Conservation (phyloP, 35 echinoderm and acorn worm genomes). For the Apostichopus parvimensis region DNA sequence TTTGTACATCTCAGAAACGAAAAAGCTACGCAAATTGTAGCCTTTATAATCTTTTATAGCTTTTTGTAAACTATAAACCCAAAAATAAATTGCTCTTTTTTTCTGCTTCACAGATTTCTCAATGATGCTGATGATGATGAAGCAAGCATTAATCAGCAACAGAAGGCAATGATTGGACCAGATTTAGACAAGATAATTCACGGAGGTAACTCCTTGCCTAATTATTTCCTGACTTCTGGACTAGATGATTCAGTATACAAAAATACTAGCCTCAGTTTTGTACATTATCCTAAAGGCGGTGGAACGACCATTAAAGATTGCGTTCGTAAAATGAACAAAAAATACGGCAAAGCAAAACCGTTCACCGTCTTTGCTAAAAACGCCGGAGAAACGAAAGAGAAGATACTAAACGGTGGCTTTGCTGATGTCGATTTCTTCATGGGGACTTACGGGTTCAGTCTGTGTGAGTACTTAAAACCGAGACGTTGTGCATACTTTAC, state of each 20-base stretch:
- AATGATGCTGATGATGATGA: not conserved
- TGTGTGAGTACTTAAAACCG: not conserved
- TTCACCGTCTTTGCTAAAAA: not conserved
- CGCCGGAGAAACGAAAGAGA: not conserved
- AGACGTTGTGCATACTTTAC: constrained; percentile 30
- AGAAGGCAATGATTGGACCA: not conserved
- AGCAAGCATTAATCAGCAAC: too few relatives aligned
- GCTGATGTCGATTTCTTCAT: not conserved
- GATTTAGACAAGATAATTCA: not conserved
- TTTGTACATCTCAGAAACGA: too few relatives aligned
- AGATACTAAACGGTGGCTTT: not conserved
- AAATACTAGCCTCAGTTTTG: constrained; percentile 1
- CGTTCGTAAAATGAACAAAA: not conserved
- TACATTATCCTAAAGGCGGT: constrained; percentile 27
- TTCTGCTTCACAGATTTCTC: not conserved
- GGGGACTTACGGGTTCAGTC: constrained; percentile 16
- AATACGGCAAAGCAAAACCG: not conserved
- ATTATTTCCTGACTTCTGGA: constrained; percentile 15
- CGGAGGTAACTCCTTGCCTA: not conserved
- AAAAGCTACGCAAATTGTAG: too few relatives aligned
- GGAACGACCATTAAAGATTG: constrained; percentile 29
- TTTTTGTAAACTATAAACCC: too few relatives aligned
- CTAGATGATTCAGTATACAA: not conserved
- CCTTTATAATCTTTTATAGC: too few relatives aligned
- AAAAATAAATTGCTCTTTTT: not conserved